Evolutionary conservation across 2,113 vertebrate genomes (phyloP).

Genomic region (Ginglymostoma cirratum): DNA sequence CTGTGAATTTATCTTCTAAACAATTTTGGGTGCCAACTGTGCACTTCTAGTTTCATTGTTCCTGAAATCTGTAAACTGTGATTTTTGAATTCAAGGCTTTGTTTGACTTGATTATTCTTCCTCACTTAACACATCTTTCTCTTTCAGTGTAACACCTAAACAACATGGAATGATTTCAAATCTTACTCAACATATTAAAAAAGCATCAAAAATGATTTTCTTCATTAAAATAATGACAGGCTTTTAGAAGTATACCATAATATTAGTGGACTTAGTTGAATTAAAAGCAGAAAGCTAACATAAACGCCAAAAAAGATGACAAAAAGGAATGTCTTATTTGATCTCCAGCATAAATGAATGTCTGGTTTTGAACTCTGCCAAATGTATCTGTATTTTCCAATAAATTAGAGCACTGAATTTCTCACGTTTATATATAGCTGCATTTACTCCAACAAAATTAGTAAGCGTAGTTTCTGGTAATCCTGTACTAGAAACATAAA

Average conservation of each 20-base stretch:
- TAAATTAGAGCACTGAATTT: neutral
- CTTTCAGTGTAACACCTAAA: neutral
- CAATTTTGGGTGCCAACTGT: neutral
- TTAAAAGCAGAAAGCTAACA: neutral
- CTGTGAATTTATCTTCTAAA: neutral
- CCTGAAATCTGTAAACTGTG: neutral
- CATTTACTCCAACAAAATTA: slow-evolving; percentile 38
- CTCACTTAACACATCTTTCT: neutral
- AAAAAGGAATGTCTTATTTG: slow-evolving; percentile 20
- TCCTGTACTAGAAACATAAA: slow-evolving; percentile 30
- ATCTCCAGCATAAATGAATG: slow-evolving; percentile 34
- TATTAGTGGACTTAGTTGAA: neutral
- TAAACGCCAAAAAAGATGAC: neutral
- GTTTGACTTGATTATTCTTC: neutral
- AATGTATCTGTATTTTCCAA: slow-evolving; percentile 35
- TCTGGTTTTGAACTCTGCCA: slow-evolving; percentile 40
- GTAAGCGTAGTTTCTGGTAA: neutral
- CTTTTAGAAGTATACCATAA: neutral
- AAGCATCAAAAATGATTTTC: neutral
- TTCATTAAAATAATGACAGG: neutral
- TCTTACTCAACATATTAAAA: neutral
- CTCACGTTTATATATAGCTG: neutral
- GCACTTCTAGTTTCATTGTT: neutral
- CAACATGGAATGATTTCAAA: neutral
- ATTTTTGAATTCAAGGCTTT: neutral